Evolutionary conservation across 2,113 vertebrate species (phyloP), one percentile per base, ranked within the genome.

Genomic region (Plecturocebus donacophilus): DNA sequence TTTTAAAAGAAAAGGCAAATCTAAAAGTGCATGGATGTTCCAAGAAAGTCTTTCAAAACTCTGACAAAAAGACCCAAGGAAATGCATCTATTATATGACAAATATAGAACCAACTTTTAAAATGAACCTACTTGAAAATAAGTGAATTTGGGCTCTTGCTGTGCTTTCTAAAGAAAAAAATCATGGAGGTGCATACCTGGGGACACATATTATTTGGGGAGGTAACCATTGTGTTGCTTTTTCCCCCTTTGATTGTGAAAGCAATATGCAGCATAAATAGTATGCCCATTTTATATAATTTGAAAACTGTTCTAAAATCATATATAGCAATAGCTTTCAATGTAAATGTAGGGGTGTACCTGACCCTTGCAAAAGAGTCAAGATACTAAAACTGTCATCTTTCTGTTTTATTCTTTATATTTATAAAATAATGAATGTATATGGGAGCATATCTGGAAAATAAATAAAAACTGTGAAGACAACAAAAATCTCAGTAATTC

Each of bases 1-100:
- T 77, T 93, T 58, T 66, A 54, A 89, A 96, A 84, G 71, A 83
- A 96, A 93, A 79, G 56, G 16, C 71, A 96, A 95, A 91, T 76
- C 35, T 80, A 70, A 89, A 93, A 97, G 86, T 64, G 76, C 56
- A 79, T 10, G 75, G 32, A 89, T 68, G 49, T 92, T 94, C 89
- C 91, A 93, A 97, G 87, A 64, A 96, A 95, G 87, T 64, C 70
- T 94, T 95, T 97, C n/a, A 75, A 95, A 97, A 96, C 20, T 87
- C 70, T 96, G 70, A 90, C 83, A 68, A 95, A 96, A 96, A 94
- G 66, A 56, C 14, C 12, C 42, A 85, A 96, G 79, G 96, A 64
- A 97, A 93, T 87, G 71, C 20, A 30, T 90, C 90, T 92, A 49
- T 94, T 97, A 76, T 94, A 70, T 54, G 68, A 73, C 32, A 80